Evolutionary conservation across 2,113 vertebrate genomes (phyloP).

Genomic region (Thunnus thynnus): DNA sequence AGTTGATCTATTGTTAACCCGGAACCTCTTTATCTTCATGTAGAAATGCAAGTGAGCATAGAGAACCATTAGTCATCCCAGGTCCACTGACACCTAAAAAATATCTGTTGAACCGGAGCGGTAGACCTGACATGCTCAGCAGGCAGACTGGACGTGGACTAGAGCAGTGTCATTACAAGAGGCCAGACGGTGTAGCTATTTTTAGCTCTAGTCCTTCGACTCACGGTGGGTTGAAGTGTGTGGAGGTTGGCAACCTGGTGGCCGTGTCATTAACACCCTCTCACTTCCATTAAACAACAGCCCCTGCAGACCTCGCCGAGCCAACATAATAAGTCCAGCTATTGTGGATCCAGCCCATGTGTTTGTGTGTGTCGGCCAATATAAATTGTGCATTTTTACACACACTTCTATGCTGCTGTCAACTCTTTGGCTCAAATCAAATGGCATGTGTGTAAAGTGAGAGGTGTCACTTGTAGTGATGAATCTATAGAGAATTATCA

Average conservation of each 20-base stretch:
- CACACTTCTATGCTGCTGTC: background rate
- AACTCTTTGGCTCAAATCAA: background rate
- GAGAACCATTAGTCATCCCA: background rate
- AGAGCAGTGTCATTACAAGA: slow-evolving; percentile 56
- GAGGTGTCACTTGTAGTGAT: too few species aligned
- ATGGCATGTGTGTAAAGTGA: too few species aligned
- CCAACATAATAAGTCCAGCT: slow-evolving; percentile 9
- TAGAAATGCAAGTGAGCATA: background rate
- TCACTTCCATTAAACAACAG: slow-evolving; percentile 56
- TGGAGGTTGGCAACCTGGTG: slow-evolving; percentile 49
- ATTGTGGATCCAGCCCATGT: background rate
- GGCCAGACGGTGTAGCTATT: slow-evolving; percentile 69
- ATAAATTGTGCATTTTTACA: background rate
- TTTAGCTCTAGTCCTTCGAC: slow-evolving; percentile 50
- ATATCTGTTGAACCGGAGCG: background rate
- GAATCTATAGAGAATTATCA: too few species aligned
- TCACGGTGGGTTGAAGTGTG: slow-evolving; percentile 38
- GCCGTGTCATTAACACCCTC: slow-evolving; percentile 63
- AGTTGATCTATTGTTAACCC: background rate
- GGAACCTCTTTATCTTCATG: background rate
- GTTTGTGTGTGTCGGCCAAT: background rate
- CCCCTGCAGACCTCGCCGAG: slow-evolving; percentile 10
- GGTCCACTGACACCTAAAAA: slow-evolving; percentile 12
- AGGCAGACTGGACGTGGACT: slow-evolving; percentile 25
- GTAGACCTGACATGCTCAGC: slow-evolving; percentile 21